These are phyloP conservation scores for Nomada ferruginata DNA, from an alignment of 2,888 invertebrate genomes.

Conservation along the genomic window DNA sequence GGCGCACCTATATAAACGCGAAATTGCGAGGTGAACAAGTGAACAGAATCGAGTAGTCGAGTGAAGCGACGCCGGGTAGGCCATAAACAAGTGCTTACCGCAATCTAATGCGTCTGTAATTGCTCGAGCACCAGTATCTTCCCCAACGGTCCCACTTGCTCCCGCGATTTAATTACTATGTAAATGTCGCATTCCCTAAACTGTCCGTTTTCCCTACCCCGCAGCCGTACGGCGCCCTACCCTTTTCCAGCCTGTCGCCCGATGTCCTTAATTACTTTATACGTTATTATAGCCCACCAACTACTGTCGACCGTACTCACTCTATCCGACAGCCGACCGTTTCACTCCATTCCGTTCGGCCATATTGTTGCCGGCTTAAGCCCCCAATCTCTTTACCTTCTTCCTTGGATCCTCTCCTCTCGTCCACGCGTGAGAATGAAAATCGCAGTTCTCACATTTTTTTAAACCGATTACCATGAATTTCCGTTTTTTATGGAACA, in stretches of 20 bases:
- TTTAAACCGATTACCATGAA: neutral
- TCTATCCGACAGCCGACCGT: slow-evolving; percentile 64
- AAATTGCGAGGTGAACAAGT: slow-evolving; percentile 53
- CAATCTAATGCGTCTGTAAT: slow-evolving; percentile 85
- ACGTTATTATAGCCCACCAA: slow-evolving; percentile 83
- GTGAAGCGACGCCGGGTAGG: slow-evolving; percentile 68
- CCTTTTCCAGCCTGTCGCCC: slow-evolving; percentile 80
- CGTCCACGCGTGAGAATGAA: slow-evolving; percentile 18
- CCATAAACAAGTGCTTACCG: slow-evolving; percentile 82
- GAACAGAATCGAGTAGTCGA: slow-evolving; percentile 69
- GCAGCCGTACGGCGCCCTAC: slow-evolving; percentile 54
- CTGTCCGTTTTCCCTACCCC: slow-evolving; percentile 77
- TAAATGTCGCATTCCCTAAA: slow-evolving; percentile 84
- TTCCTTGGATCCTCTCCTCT: slow-evolving; percentile 7
- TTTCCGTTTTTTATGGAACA: neutral
- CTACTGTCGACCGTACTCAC: slow-evolving; percentile 78
- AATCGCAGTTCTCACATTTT: neutral
- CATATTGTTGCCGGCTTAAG: slow-evolving; percentile 70
- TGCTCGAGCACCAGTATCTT: slow-evolving; percentile 83
- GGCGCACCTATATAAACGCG: slow-evolving; percentile 32
- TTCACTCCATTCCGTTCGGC: slow-evolving; percentile 70
- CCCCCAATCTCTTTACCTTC: slow-evolving; percentile 49
- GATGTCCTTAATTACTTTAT: slow-evolving; percentile 85
- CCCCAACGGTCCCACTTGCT: slow-evolving; percentile 83
- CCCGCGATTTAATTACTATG: slow-evolving; percentile 84